Conservation (phyloP, 2,888 invertebrate species). For the Agonopterix alstromeriana region DNA sequence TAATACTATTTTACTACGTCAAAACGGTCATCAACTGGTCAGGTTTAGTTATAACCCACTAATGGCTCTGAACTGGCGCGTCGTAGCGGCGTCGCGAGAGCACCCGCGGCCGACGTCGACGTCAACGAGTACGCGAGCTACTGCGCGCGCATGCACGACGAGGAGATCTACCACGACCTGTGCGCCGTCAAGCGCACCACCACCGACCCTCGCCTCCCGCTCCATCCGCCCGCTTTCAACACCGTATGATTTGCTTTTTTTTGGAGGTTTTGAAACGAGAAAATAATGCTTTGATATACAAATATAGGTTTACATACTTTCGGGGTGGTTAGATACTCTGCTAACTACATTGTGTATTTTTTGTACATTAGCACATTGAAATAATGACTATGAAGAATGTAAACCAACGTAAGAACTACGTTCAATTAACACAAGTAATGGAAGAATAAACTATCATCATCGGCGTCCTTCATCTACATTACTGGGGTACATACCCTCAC, state of each 20-base stretch:
- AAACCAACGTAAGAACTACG: no score
- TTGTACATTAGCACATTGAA: no score
- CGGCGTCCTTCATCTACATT: no score
- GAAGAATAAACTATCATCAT: no score
- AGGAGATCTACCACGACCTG: conserved; percentile 96
- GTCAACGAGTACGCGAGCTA: conserved; percentile 81
- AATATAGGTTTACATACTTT: no score
- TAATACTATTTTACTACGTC: no score
- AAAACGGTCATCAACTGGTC: conserved; percentile 10
- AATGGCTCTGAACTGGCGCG: neutral
- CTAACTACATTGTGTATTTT: no score
- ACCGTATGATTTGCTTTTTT: conserved; percentile 61
- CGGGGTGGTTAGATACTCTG: no score
- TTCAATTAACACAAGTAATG: no score
- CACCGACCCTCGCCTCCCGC: conserved; percentile 67
- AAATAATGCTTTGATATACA: neutral
- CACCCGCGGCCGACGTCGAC: conserved; percentile 35
- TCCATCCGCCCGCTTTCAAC: conserved; percentile 59
- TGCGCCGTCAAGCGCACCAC: conserved; percentile 82
- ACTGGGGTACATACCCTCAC: no score
- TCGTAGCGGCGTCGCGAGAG: conserved; percentile 33
- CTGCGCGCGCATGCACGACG: conserved; percentile 86
- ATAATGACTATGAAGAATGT: no score
- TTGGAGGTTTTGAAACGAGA: neutral
- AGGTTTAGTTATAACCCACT: conserved; percentile 10